These are phyloP conservation scores for Turritopsis dohrnii DNA, from an alignment of 30 jellyfish, hydroid and myxozoan species.

Conservation along the genomic window DNA sequence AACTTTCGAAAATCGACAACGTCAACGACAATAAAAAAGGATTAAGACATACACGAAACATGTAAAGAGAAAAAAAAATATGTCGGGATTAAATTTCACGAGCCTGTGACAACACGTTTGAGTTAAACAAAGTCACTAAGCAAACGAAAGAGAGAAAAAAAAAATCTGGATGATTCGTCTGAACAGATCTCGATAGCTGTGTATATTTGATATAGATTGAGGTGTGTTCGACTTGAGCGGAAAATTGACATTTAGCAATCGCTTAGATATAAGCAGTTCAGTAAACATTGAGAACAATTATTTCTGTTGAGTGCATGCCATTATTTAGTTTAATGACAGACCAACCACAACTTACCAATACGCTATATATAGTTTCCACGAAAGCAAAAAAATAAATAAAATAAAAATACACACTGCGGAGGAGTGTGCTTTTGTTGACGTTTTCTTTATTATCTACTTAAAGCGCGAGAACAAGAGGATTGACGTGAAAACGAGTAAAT, in stretches of 20 bases:
- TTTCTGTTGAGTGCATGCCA: neutral
- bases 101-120: too few relatives aligned
- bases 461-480: neutral
- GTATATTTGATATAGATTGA: neutral
- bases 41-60: neutral
- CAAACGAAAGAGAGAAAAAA: neutral
- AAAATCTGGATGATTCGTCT: neutral
- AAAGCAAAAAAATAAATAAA: too few relatives aligned
- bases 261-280: neutral
- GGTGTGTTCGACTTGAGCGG: neutral
- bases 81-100: too few relatives aligned
- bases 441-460: neutral
- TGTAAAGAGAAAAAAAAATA: neutral
- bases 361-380: neutral
- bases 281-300: neutral
- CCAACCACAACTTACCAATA: neutral
- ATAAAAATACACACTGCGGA: neutral
- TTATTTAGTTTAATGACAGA: neutral
- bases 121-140: neutral
- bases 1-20: neutral
- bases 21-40: neutral
- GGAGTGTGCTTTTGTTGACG: neutral
- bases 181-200: neutral
- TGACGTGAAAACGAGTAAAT: neutral
- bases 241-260: neutral